A percentile compares a stretch with the other conserved stretches of the same genome.
These are phyloP conservation scores for Siphlonurus alternatus DNA, from an alignment of 2,888 invertebrate genomes.

Conservation along the genomic window DNA sequence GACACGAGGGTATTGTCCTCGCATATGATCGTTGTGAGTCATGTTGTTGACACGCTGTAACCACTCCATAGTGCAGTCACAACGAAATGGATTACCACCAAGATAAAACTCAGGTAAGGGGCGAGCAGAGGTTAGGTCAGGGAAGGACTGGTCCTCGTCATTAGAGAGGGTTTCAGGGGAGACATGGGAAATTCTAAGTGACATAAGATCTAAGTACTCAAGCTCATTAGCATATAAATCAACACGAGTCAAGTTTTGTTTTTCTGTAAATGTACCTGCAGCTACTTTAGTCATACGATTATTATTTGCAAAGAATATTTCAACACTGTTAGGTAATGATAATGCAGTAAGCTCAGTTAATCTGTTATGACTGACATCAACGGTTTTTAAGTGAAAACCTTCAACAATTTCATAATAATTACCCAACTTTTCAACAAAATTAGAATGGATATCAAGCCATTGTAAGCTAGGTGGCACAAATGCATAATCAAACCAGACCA, in stretches of 20 bases:
- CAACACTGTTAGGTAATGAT: constrained; percentile 67
- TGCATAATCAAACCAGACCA: constrained; percentile 72
- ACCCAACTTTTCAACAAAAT: constrained; percentile 64
- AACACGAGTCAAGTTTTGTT: constrained; percentile 65
- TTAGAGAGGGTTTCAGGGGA: constrained; percentile 38
- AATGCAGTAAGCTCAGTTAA: constrained; percentile 66
- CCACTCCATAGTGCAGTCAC: constrained; percentile 87
- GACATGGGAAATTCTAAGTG: constrained; percentile 55
- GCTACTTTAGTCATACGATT: constrained; percentile 68
- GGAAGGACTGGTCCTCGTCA: constrained; percentile 39
- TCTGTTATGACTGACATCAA: constrained; percentile 68
- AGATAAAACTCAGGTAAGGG: constrained; percentile 66
- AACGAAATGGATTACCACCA: constrained; percentile 70
- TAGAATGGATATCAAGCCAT: constrained; percentile 72
- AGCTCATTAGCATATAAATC: constrained; percentile 69
- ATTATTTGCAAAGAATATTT: constrained; percentile 60
- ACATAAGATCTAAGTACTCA: constrained; percentile 55
- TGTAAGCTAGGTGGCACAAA: constrained; percentile 68
- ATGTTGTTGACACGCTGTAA: constrained; percentile 55
- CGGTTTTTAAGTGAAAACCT: constrained; percentile 55
- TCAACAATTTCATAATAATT: constrained; percentile 74
- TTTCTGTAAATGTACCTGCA: constrained; percentile 74
- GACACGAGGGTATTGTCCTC: constrained; percentile 67
- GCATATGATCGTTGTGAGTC: constrained; percentile 46
- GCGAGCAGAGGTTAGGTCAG: constrained; percentile 30